These are phyloP conservation scores for Passerina amoena DNA, from an alignment of 2,113 vertebrate species.

Conservation along the genomic window DNA sequence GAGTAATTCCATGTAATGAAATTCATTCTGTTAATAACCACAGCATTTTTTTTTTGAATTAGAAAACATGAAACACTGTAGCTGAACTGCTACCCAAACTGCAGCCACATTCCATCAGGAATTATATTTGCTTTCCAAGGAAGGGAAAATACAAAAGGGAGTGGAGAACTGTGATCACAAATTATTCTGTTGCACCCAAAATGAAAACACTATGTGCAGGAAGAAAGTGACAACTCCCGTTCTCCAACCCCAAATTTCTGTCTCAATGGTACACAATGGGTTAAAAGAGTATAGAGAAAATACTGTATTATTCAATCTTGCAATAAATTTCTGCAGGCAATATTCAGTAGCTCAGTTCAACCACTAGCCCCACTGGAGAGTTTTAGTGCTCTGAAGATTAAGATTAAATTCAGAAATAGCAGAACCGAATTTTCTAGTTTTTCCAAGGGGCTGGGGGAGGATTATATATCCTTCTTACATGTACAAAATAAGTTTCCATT, in stretches of 20 bases:
- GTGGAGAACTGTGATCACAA: background rate
- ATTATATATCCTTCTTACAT: constrained; percentile 22
- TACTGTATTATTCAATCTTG: constrained; percentile 16
- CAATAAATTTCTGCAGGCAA: constrained; percentile 53
- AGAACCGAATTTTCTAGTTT: constrained; percentile 56
- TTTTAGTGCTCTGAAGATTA: constrained; percentile 54
- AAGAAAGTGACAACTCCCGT: background rate
- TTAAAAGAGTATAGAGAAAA: constrained; percentile 16
- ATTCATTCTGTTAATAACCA: background rate
- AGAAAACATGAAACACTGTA: background rate
- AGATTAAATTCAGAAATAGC: constrained; percentile 55
- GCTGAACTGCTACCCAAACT: background rate
- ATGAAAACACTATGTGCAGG: background rate
- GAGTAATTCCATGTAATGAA: background rate
- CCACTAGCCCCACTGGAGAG: constrained; percentile 45
- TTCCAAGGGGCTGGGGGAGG: constrained; percentile 12
- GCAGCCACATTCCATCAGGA: background rate
- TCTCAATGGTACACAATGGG: background rate
- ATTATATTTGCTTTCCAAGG: background rate
- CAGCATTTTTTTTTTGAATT: background rate
- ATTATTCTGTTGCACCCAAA: background rate
- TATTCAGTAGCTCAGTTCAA: constrained; percentile 44
- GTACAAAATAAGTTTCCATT: constrained; percentile 59
- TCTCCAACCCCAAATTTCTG: background rate
- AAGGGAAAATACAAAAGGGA: background rate